phyloP scores from a whole-genome alignment of 2,888 invertebrate genomes.

The Polymixis flavicincta region DNA sequence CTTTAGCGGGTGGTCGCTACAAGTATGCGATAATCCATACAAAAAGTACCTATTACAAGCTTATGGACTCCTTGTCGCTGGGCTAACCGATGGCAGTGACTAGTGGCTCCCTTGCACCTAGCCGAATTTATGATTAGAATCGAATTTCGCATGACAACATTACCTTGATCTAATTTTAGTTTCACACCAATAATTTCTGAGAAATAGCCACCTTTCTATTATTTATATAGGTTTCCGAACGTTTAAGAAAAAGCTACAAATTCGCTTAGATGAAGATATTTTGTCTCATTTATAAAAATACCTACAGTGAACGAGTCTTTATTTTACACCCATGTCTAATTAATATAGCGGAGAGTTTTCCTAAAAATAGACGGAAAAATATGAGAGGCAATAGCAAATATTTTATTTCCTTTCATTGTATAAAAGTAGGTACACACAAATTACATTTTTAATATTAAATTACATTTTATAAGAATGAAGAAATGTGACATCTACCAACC shows the following conservation, averaged over 20 bases:
- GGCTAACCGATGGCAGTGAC: too few species aligned
- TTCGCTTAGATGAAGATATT: background rate
- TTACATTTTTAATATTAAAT: background rate
- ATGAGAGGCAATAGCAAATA: background rate
- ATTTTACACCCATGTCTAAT: background rate
- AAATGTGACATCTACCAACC: too few species aligned
- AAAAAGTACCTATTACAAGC: background rate
- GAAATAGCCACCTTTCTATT: background rate
- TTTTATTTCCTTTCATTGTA: background rate
- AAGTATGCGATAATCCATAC: background rate
- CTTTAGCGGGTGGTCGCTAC: background rate
- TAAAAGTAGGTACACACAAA: background rate
- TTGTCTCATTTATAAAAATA: background rate
- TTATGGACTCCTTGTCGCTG: background rate
- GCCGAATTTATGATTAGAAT: background rate
- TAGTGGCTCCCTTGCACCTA: background rate
- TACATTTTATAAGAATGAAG: too few species aligned
- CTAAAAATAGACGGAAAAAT: background rate
- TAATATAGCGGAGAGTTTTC: background rate
- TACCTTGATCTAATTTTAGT: conserved; percentile 4
- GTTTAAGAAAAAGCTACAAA: background rate
- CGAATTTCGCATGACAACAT: background rate
- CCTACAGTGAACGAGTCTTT: too few species aligned
- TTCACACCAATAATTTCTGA: background rate
- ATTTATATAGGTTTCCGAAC: too few species aligned